These are phyloP conservation scores for Leptopilina myrica DNA, from an alignment of 2,888 invertebrate genomes.

Conservation along the genomic window DNA sequence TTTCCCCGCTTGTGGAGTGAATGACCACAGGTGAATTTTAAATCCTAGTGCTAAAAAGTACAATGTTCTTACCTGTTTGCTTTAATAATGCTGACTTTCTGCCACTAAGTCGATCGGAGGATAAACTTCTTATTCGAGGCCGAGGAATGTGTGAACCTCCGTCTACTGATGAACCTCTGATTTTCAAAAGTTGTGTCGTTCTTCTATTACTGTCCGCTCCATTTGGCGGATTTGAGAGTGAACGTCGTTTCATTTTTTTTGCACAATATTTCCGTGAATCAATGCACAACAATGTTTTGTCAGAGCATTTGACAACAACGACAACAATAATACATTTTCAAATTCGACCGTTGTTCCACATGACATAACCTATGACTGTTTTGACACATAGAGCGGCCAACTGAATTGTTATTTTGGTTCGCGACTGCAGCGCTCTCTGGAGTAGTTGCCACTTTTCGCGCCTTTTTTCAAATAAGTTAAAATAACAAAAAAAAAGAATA, in stretches of 20 bases:
- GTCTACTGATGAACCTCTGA: slow-evolving; percentile 25
- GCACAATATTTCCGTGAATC: not conserved
- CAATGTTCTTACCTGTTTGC: not conserved
- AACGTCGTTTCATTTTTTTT: slow-evolving; percentile 20
- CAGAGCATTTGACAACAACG: not conserved
- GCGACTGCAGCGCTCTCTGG: not conserved
- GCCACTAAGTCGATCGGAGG: slow-evolving; percentile 42
- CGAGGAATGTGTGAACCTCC: slow-evolving; percentile 48
- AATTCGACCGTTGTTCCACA: slow-evolving; percentile 4
- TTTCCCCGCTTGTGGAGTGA: too few relatives aligned
- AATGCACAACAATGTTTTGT: not conserved
- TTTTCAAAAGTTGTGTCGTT: slow-evolving; percentile 16
- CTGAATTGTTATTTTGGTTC: not conserved
- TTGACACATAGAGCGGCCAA: too few relatives aligned
- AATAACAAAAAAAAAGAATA: too few relatives aligned
- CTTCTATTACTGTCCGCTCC: slow-evolving; percentile 21
- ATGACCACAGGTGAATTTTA: too few relatives aligned
- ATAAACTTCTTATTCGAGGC: slow-evolving; percentile 49
- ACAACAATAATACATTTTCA: not conserved
- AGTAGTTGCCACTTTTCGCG: not conserved
- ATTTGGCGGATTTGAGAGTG: slow-evolving; percentile 17
- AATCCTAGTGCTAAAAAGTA: too few relatives aligned
- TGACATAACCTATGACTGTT: not conserved
- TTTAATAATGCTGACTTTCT: slow-evolving; percentile 17
- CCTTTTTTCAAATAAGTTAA: not conserved